These are phyloP conservation scores for Mesocricetus auratus DNA, from an alignment of 2,113 vertebrate species.

Conservation along the genomic window DNA sequence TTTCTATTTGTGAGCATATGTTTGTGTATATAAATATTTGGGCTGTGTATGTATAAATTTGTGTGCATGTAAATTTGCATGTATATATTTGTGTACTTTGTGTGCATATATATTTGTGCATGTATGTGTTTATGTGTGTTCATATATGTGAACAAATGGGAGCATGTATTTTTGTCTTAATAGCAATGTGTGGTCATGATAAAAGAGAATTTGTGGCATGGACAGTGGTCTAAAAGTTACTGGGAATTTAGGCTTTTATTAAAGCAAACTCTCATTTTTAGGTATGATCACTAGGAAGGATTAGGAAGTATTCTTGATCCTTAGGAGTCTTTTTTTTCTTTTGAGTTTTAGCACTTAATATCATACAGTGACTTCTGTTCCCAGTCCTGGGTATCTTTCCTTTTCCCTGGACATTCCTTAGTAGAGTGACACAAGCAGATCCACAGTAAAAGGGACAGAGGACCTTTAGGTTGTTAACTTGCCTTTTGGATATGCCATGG, in stretches of 20 bases:
- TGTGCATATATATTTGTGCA: neutral
- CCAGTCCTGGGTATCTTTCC: neutral
- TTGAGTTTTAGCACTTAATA: neutral
- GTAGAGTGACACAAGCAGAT: neutral
- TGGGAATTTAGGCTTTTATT: conserved; percentile 23
- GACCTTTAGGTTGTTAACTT: neutral
- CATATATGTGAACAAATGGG: neutral
- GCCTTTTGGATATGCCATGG: neutral
- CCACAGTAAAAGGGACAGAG: neutral
- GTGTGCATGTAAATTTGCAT: neutral
- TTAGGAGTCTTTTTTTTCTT: neutral
- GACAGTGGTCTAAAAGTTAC: neutral
- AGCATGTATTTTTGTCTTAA: conserved; percentile 3
- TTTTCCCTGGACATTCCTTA: neutral
- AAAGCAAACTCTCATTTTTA: neutral
- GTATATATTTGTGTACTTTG: neutral
- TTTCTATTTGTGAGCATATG: neutral
- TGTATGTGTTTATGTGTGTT: neutral
- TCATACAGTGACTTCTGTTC: neutral
- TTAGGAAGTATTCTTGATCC: neutral
- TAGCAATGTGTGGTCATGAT: conserved; percentile 30
- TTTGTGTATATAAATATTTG: neutral
- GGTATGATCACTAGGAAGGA: conserved; percentile 7
- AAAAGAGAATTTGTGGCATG: neutral
- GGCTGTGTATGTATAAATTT: neutral